Evolutionary conservation across 35 echinoderm and acorn worm species (phyloP), one percentile per base, ranked within the genome.

Genomic region (Heliocidaris tuberculata): DNA sequence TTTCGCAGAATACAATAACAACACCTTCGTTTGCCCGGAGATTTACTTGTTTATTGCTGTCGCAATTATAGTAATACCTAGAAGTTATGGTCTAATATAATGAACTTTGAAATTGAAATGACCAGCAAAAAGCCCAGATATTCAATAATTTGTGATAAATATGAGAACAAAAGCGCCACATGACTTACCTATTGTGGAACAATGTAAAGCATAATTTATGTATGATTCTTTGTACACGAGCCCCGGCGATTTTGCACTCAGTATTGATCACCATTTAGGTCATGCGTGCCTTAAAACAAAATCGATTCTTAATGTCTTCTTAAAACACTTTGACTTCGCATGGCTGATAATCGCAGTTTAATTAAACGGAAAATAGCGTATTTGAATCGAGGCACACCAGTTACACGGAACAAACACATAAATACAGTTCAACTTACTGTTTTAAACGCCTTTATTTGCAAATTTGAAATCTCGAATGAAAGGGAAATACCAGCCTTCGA

Each of bases 321-420:
- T 78, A 21, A n/a, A 78, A 9, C 65, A 78, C 65, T 78, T 78
- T 21, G 65, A 78, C 6, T 78, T n/a, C 27, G 65, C 65, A 2
- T 78, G 65, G 27, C 21, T n/a, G 65, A 7, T n/a, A 78, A 78
- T 78, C 65, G 65, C 65, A 78, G 65, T 8, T 78, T 29, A 78
- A 78, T 78, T 78, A 78, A 78, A 78, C 65, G 65, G 65, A 78
- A 78, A 78, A 78, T 78, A 78, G 27, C 65, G 65, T 78, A 78
- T 78, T 78, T 27, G 19, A 78, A 24, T 27, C 21, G 65, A n/a
- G 65, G 65, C 65, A 78, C 65, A 4, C 27, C 27, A 78, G 3
- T 27, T n/a, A 78, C 17, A 78, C 65, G 65, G 27, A 78, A 78
- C 27, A 78, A 78, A 78, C 65, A 78, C 65, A 78, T 78, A 78